Percentiles rank a stretch among this genome's conserved stretches.
Evolutionary conservation across 2,888 invertebrate genomes (phyloP).

Genomic region (Copidosoma aretas): DNA sequence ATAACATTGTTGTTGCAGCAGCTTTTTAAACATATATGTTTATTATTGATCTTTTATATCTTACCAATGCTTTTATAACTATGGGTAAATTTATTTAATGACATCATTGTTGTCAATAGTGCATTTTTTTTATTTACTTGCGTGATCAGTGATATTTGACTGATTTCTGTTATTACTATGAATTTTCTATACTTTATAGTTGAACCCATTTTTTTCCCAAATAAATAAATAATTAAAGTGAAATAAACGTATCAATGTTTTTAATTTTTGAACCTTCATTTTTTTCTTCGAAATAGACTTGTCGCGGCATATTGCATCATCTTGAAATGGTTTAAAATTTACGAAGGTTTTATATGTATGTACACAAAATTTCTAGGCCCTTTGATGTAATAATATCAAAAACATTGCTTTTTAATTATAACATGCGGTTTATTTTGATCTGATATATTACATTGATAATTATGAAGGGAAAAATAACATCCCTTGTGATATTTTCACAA

Average conservation of each 20-base stretch:
- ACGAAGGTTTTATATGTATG: too few species aligned
- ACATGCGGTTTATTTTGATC: too few species aligned
- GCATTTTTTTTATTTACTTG: constrained; percentile 17
- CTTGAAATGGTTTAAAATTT: too few species aligned
- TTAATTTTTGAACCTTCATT: too few species aligned
- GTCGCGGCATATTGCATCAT: too few species aligned
- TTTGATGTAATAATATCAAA: too few species aligned
- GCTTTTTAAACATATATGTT: constrained; percentile 9
- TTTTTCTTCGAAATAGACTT: too few species aligned
- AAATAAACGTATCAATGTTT: neutral
- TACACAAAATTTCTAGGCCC: too few species aligned
- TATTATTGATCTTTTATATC: constrained; percentile 22
- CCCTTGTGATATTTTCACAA: too few species aligned
- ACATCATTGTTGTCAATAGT: constrained; percentile 8
- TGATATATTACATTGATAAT: too few species aligned
- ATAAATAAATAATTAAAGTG: constrained; percentile 17
- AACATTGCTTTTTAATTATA: too few species aligned
- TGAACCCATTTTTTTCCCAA: constrained; percentile 19
- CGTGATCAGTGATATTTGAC: constrained; percentile 8
- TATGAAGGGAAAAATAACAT: too few species aligned
- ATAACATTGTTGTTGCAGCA: constrained; percentile 19
- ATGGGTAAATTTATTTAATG: neutral
- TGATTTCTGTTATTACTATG: constrained; percentile 8
- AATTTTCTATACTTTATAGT: constrained; percentile 25
- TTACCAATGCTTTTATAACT: neutral